These are phyloP conservation scores for Campodea augens DNA, from an alignment of 1,140 invertebrate genomes.

Conservation along the genomic window DNA sequence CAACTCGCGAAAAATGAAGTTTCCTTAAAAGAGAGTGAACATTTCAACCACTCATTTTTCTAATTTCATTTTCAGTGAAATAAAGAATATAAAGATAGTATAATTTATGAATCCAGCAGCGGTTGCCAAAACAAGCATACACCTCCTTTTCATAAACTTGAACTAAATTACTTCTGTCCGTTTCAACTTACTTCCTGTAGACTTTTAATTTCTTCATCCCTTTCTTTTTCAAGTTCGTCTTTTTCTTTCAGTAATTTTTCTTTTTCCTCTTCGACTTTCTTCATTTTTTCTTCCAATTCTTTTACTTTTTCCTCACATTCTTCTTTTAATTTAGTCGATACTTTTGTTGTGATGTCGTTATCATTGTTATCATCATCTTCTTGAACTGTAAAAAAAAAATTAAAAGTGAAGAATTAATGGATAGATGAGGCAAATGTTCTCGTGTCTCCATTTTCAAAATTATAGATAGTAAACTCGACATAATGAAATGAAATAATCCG, in stretches of 20 bases:
- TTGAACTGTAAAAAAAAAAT: constrained; percentile 10
- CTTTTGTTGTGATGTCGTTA: constrained; percentile 18
- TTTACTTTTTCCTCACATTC: constrained; percentile 28
- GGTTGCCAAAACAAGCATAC: not conserved
- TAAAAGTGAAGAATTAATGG: not conserved
- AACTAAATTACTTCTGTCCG: too few relatives aligned
- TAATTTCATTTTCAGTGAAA: not conserved
- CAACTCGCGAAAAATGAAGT: not conserved
- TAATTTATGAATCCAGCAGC: not conserved
- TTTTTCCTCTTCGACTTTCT: constrained; percentile 25
- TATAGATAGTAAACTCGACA: too few relatives aligned
- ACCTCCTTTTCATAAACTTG: not conserved
- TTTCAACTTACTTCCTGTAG: constrained; percentile 23
- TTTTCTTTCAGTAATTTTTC: constrained; percentile 23
- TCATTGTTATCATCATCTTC: constrained; percentile 17
- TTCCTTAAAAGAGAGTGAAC: not conserved
- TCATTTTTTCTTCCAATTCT: constrained; percentile 27
- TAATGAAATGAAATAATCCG: not conserved
- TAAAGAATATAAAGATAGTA: not conserved
- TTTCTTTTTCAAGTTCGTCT: constrained; percentile 21
- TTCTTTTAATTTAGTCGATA: too few relatives aligned
- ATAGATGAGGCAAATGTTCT: not conserved
- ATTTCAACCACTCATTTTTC: not conserved
- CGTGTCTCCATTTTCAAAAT: too few relatives aligned
- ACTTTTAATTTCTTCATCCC: constrained; percentile 27